phyloP scores from a whole-genome alignment of 2,888 invertebrate genomes.

The Agonopterix subpropinquella region DNA sequence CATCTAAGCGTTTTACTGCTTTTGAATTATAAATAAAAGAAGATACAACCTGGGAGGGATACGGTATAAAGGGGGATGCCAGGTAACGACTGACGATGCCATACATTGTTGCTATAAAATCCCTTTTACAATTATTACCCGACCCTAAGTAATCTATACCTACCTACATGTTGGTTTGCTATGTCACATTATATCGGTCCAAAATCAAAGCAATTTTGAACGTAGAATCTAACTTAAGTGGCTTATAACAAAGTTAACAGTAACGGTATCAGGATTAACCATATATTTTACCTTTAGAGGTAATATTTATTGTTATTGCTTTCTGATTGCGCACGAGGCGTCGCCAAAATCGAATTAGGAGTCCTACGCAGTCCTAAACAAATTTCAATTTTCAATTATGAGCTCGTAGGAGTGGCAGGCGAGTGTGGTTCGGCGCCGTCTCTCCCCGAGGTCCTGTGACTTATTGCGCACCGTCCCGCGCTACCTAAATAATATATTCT shows the following conservation, averaged over 20 bases:
- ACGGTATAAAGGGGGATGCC: constrained; percentile 12
- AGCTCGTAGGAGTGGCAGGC: constrained; percentile 43
- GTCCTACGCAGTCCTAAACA: constrained; percentile 64
- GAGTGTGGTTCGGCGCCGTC: constrained; percentile 34
- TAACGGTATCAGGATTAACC: not conserved
- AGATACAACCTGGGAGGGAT: constrained; percentile 1
- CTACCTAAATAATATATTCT: constrained; percentile 56
- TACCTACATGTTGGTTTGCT: no score
- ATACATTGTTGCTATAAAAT: constrained; percentile 19
- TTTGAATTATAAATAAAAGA: constrained; percentile 8
- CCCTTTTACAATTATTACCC: constrained; percentile 23
- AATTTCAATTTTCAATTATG: constrained; percentile 75
- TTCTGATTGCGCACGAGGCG: constrained; percentile 50
- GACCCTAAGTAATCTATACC: not conserved
- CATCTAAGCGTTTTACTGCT: constrained; percentile 4
- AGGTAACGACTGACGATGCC: constrained; percentile 15
- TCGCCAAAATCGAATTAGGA: constrained; percentile 64
- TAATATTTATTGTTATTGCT: constrained; percentile 63
- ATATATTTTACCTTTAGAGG: constrained; percentile 25
- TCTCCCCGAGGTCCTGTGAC: constrained; percentile 59
- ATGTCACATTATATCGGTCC: no score
- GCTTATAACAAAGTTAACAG: not conserved
- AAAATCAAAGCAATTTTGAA: no score
- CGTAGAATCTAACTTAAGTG: no score
- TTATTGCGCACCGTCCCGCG: constrained; percentile 54